These are phyloP conservation scores for Novumbra hubbsi DNA, from an alignment of 2,797 vertebrate species.

Conservation along the genomic window DNA sequence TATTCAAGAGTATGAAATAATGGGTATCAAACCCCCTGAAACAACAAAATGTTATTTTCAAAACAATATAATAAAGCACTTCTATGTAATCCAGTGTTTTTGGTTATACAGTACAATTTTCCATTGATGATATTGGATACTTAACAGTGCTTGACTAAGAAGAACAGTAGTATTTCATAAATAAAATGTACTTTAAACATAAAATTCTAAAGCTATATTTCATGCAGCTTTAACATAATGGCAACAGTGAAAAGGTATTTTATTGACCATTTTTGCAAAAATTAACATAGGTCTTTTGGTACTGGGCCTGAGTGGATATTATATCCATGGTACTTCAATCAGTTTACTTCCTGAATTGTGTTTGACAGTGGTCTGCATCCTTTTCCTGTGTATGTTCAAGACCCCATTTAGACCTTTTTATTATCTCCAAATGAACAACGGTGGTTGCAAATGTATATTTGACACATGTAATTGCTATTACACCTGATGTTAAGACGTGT, in stretches of 20 bases:
- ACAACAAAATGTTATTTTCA: not conserved
- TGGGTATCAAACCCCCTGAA: not conserved
- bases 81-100: not conserved
- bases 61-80: not conserved
- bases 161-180: not conserved
- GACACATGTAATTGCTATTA: no score
- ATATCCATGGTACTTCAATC: not conserved
- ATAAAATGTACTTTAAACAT: not conserved
- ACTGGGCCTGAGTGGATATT: not conserved
- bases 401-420: no score
- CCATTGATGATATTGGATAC: not conserved
- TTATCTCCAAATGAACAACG: no score
- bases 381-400: not conserved
- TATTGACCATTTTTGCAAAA: not conserved
- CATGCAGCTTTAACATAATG: not conserved
- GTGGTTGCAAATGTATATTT: no score
- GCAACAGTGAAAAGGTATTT: not conserved
- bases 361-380: not conserved
- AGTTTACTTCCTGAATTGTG: not conserved
- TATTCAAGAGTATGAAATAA: slow-evolving; percentile 42
- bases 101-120: not conserved
- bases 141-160: not conserved
- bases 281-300: not conserved
- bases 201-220: not conserved
- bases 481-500: no score